These are phyloP conservation scores for Pseudochaenichthys georgianus DNA, from an alignment of 2,797 vertebrate species.

Conservation along the genomic window DNA sequence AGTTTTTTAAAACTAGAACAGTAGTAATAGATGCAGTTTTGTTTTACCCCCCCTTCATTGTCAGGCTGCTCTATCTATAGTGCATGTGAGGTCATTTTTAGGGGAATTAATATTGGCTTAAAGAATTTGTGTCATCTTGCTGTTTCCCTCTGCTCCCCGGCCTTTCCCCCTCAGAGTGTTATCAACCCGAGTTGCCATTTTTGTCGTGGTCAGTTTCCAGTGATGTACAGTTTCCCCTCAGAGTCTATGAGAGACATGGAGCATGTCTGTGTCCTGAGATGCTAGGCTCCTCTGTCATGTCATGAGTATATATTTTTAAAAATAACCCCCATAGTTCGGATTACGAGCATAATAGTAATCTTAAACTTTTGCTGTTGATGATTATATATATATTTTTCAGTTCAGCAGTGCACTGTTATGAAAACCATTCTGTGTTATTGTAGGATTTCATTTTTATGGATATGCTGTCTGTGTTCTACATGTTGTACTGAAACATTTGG, in stretches of 20 bases:
- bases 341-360: slow-evolving; percentile 82
- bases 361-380: slow-evolving; percentile 79
- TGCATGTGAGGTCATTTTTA: slow-evolving; percentile 79
- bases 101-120: slow-evolving; percentile 69
- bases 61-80: slow-evolving; percentile 77
- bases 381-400: slow-evolving; percentile 74
- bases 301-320: slow-evolving; percentile 85
- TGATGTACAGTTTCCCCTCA: slow-evolving; percentile 81
- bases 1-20: slow-evolving; percentile 59
- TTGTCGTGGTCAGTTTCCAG: slow-evolving; percentile 82
- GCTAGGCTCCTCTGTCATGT: slow-evolving; percentile 81
- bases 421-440: slow-evolving; percentile 75
- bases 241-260: slow-evolving; percentile 79
- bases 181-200: slow-evolving; percentile 74
- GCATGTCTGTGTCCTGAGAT: slow-evolving; percentile 76
- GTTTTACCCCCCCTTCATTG: slow-evolving; percentile 41
- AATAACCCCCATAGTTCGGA: slow-evolving; percentile 79
- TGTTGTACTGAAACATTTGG: slow-evolving; percentile 88
- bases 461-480: slow-evolving; percentile 84
- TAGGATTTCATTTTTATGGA: slow-evolving; percentile 76
- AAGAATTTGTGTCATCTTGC: slow-evolving; percentile 62
- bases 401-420: slow-evolving; percentile 82
- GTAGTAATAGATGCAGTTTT: slow-evolving; percentile 64
- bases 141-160: slow-evolving; percentile 53
- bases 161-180: slow-evolving; percentile 61